A percentile compares a stretch with the other conserved stretches of the same genome.
phyloP scores from a whole-genome alignment of 2,113 vertebrate genomes.

The Poeciliopsis turrubarensis region DNA sequence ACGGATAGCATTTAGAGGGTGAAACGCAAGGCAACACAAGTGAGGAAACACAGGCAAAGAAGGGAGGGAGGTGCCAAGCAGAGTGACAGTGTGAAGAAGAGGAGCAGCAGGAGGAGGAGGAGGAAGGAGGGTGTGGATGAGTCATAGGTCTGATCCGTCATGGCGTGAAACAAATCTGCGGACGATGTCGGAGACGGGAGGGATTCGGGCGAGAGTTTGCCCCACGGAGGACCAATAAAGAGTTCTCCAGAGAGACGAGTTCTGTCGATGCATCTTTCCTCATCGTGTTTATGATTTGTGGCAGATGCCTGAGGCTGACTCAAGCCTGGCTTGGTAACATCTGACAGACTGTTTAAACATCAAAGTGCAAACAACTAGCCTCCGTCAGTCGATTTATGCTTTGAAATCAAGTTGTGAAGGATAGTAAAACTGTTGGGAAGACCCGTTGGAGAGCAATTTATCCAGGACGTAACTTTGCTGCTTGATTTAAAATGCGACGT shows the following conservation, averaged over 20 bases:
- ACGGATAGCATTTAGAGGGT: constrained; percentile 24
- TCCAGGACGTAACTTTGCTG: no score
- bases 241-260: constrained; percentile 10
- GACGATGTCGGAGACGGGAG: constrained; percentile 44
- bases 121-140: constrained; percentile 69
- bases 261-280: not conserved
- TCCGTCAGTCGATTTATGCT: not conserved
- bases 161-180: constrained; percentile 61
- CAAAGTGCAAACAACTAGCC: not conserved
- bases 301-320: constrained; percentile 6
- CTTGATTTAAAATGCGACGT: no score
- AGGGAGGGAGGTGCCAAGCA: constrained; percentile 43
- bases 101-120: constrained; percentile 22
- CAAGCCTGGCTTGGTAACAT: not conserved
- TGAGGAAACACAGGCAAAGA: constrained; percentile 10
- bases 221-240: constrained; percentile 5
- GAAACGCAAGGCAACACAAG: constrained; percentile 15
- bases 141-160: constrained; percentile 74
- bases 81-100: constrained; percentile 34
- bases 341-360: constrained; percentile 6
- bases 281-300: not conserved
- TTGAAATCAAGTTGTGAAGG: not conserved
- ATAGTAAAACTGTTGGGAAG: no score
- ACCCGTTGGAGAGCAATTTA: no score
- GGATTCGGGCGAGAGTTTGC: constrained; percentile 5